Evolutionary conservation across 2,888 invertebrate genomes (phyloP).

Genomic region (Caenorhabditis doughertyi): DNA sequence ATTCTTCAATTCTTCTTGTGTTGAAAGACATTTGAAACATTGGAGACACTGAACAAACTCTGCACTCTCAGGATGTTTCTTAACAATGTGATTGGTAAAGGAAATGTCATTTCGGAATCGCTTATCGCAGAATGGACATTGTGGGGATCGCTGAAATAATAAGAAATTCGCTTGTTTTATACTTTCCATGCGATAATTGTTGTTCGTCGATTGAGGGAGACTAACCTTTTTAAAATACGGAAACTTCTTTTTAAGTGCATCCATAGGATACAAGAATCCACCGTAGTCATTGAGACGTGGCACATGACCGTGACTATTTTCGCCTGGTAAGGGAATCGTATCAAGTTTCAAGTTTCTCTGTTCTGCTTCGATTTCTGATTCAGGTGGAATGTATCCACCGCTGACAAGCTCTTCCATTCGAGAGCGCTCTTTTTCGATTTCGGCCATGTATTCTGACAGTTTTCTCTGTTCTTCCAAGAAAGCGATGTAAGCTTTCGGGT

Average conservation of each 20-base stretch:
- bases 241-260: constrained; percentile 81
- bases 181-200: no score
- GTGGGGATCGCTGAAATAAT: constrained; percentile 75
- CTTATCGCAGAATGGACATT: constrained; percentile 83
- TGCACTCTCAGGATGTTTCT: constrained; percentile 81
- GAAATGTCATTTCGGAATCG: constrained; percentile 82
- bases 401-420: constrained; percentile 81
- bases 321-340: constrained; percentile 81
- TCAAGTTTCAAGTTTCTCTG: constrained; percentile 59
- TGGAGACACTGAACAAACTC: constrained; percentile 82
- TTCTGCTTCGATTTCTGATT: constrained; percentile 75
- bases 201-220: background rate
- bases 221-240: constrained; percentile 50
- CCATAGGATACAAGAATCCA: constrained; percentile 72
- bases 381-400: constrained; percentile 83
- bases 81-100: constrained; percentile 81
- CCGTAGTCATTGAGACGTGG: constrained; percentile 80
- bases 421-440: constrained; percentile 78
- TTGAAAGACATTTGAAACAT: constrained; percentile 81
- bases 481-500: constrained; percentile 78
- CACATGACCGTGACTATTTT: constrained; percentile 75
- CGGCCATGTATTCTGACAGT: constrained; percentile 45
- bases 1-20: constrained; percentile 69
- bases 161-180: background rate
- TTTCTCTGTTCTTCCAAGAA: constrained; percentile 80